phyloP scores from a whole-genome alignment of 2,797 vertebrate genomes.

The Rhabdophis nuchalis region DNA sequence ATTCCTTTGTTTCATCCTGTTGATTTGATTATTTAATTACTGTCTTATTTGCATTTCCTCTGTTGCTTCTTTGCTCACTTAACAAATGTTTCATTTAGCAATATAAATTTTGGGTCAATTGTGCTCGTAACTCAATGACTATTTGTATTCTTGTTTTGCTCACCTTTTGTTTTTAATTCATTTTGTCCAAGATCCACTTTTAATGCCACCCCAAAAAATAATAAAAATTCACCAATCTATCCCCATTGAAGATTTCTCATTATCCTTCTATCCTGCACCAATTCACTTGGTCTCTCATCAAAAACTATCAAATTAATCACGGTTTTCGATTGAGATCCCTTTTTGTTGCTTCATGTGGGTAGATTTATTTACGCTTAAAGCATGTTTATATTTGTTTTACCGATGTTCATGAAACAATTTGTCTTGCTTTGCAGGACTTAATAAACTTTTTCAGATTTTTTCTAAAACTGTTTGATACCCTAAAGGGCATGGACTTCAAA shows the following conservation, averaged over 20 bases:
- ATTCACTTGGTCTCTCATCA: background rate
- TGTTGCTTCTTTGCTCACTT: too few relatives aligned
- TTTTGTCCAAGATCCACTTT: background rate
- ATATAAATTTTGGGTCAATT: too few relatives aligned
- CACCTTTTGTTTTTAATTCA: background rate
- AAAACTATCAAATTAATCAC: background rate
- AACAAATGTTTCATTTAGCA: too few relatives aligned
- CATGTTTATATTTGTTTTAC: background rate
- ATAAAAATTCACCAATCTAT: background rate
- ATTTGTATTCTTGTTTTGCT: background rate
- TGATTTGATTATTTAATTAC: background rate
- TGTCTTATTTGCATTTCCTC: too few relatives aligned
- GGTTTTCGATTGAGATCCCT: background rate
- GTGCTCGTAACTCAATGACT: too few relatives aligned
- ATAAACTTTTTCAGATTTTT: constrained; percentile 47
- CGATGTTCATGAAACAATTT: background rate
- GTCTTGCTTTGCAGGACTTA: background rate
- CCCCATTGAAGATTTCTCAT: background rate
- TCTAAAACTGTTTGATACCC: constrained; percentile 52
- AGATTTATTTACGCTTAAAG: background rate
- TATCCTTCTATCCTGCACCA: background rate
- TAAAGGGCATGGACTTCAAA: constrained; percentile 54
- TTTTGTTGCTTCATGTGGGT: background rate
- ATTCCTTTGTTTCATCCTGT: background rate
- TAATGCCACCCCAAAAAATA: too few relatives aligned